Evolutionary conservation across 2,113 vertebrate species (phyloP).

Genomic region (Corythoichthys intestinalis): DNA sequence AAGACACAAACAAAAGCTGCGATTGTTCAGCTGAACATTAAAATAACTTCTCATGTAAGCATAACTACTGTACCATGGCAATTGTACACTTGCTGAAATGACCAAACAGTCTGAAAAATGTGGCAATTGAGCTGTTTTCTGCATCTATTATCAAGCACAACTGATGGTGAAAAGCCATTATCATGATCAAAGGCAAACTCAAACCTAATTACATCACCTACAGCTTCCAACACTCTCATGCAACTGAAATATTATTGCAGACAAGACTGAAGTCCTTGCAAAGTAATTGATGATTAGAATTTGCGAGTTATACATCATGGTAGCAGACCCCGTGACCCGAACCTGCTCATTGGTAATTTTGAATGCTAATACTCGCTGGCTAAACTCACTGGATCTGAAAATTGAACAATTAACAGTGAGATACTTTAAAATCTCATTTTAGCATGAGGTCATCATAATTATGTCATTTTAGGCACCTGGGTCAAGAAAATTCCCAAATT

Average conservation of each 20-base stretch:
- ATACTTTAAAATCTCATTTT: too few relatives aligned
- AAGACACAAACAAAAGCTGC: conserved; percentile 1
- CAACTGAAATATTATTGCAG: background rate
- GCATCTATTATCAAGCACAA: background rate
- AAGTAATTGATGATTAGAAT: background rate
- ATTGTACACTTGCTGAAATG: background rate
- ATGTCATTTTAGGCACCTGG: too few relatives aligned
- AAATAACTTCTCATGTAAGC: conserved; percentile 1
- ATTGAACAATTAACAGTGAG: too few relatives aligned
- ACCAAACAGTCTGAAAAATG: background rate
- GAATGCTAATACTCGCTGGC: too few relatives aligned
- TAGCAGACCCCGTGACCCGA: too few relatives aligned
- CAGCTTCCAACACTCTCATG: background rate
- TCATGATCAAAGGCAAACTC: background rate
- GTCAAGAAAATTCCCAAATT: too few relatives aligned
- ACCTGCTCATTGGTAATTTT: too few relatives aligned
- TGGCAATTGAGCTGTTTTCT: conserved; percentile 1
- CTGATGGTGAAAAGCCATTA: background rate
- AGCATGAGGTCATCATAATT: too few relatives aligned
- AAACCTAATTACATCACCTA: background rate
- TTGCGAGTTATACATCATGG: too few relatives aligned
- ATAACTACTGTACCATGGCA: background rate
- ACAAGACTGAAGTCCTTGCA: background rate
- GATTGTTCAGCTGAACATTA: conserved; percentile 3
- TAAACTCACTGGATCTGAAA: too few relatives aligned